Evolutionary conservation across 2,888 invertebrate genomes (phyloP).

Genomic region (Eupeodes luniger): DNA sequence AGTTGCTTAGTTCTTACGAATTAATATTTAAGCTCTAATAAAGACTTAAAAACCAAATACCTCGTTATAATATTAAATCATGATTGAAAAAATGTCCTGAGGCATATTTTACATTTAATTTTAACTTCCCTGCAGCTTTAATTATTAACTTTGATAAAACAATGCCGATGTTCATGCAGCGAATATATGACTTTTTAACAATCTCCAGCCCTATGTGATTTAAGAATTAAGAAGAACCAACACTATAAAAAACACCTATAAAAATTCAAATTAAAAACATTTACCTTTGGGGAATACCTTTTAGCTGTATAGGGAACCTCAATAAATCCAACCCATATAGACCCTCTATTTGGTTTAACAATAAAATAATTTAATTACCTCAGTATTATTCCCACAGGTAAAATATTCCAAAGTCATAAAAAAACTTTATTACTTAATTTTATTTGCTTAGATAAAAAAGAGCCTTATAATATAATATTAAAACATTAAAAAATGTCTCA

Average conservation of each 20-base stretch:
- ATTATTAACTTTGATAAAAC: not conserved
- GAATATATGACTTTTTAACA: not conserved
- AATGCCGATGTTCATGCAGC: too few relatives aligned
- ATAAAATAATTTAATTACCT: constrained; percentile 26
- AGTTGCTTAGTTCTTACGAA: too few relatives aligned
- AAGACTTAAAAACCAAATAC: too few relatives aligned
- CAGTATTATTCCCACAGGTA: not conserved
- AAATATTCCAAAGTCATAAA: not conserved
- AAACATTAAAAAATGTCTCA: not conserved
- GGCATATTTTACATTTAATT: not conserved
- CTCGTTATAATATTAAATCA: too few relatives aligned
- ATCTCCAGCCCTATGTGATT: not conserved
- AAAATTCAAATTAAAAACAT: not conserved
- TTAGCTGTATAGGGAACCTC: not conserved
- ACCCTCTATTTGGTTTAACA: not conserved
- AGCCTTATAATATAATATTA: not conserved
- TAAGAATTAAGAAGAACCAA: not conserved
- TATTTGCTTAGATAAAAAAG: not conserved
- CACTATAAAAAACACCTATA: not conserved
- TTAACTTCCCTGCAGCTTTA: not conserved
- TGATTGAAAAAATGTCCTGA: not conserved
- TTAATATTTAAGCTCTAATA: too few relatives aligned
- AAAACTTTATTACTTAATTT: constrained; percentile 13
- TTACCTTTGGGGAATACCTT: not conserved
- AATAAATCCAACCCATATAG: constrained; percentile 5